A percentile compares a stretch with the other conserved stretches of the same genome.
phyloP scores from a whole-genome alignment of 1,140 invertebrate genomes.

The Drosophila jambulina region DNA sequence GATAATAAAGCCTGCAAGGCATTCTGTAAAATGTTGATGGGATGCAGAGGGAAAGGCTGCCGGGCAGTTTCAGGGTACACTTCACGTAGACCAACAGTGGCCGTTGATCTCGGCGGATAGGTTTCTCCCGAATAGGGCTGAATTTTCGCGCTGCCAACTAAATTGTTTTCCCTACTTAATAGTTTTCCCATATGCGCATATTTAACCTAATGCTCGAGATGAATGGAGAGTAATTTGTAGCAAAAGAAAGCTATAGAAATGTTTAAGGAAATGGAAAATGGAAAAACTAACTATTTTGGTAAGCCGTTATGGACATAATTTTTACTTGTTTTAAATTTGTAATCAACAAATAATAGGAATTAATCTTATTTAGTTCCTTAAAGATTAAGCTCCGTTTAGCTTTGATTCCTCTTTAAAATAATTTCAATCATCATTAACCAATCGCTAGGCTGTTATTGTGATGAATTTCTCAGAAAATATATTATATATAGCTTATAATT shows the following conservation, averaged over 20 bases:
- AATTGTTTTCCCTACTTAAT: constrained; percentile 19
- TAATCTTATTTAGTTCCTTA: background rate
- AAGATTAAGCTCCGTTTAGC: no score
- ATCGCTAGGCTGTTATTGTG: no score
- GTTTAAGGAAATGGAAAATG: background rate
- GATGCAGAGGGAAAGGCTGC: constrained; percentile 15
- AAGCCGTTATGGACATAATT: background rate
- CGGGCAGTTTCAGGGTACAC: constrained; percentile 17
- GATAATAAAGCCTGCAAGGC: constrained; percentile 35
- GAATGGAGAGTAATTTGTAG: background rate
- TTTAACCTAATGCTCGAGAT: constrained; percentile 1
- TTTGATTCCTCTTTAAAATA: no score
- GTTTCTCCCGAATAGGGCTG: background rate
- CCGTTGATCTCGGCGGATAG: background rate
- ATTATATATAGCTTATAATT: no score
- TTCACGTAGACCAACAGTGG: constrained; percentile 16
- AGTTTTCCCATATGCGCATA: constrained; percentile 31
- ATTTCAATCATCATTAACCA: no score
- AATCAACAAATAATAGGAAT: background rate
- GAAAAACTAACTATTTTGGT: background rate
- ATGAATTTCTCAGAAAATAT: background rate
- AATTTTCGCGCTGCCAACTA: constrained; percentile 10
- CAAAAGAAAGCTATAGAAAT: background rate
- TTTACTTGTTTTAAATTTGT: background rate
- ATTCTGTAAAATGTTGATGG: constrained; percentile 33